Conservation (phyloP, 2,888 invertebrate species). For the Harpalus rubripes region DNA sequence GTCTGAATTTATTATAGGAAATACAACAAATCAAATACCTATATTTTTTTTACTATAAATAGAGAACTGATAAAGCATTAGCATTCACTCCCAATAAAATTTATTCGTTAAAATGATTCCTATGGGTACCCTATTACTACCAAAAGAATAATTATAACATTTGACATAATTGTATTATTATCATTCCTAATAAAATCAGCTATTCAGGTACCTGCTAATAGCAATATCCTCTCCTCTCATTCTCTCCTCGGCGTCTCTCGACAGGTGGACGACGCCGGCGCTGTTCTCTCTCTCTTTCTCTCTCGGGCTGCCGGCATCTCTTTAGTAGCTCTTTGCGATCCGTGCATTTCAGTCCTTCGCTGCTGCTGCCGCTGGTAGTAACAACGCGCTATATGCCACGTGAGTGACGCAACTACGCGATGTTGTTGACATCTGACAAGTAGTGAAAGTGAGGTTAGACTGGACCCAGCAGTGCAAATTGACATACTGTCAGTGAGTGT, state of each 20-base stretch:
- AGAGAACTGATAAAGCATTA: neutral
- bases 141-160: constrained; percentile 24
- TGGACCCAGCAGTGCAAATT: neutral
- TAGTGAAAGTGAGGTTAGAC: constrained; percentile 4
- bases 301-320: constrained; percentile 11
- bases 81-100: neutral
- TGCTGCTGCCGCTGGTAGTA: constrained; percentile 12
- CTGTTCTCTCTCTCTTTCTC: neutral
- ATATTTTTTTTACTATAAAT: neutral
- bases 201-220: constrained; percentile 35
- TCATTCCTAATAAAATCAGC: constrained; percentile 28
- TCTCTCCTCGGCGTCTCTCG: constrained; percentile 6
- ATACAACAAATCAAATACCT: too few species aligned
- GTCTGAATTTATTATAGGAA: too few species aligned
- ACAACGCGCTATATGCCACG: constrained; percentile 1
- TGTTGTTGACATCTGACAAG: constrained; percentile 17
- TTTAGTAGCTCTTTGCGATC: constrained; percentile 20
- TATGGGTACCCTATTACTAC: too few species aligned
- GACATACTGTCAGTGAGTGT: constrained; percentile 4
- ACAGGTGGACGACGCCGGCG: constrained; percentile 44
- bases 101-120: neutral
- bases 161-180: constrained; percentile 21
- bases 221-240: neutral
- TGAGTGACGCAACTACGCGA: constrained; percentile 26
- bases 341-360: constrained; percentile 28